Base-by-base conservation (phyloP, 2,113 vertebrate species). In the Panthera tigris region DNA sequence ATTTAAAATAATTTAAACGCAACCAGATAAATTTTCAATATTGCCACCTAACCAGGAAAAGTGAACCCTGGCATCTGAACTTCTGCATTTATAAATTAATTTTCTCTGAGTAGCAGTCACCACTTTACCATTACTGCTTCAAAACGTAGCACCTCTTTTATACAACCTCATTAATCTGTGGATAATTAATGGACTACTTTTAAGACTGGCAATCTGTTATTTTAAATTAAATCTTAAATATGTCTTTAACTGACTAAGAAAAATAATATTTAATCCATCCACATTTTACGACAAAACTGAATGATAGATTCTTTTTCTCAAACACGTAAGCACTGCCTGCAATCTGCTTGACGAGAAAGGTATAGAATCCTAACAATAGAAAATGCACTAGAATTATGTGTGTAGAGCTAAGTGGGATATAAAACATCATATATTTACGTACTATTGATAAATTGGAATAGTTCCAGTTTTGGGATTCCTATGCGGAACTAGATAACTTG, bases 241-340 rank as follows among this genome's bases (percentile, higher is more conserved):
- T 71, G 61, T 95, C 39, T 92, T 31, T 94, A 92, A 96, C 45
- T 69, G 39, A 74, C 33, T 92, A 65, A 66, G 10, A 29, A 25
- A 94, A 94, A 73, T 76, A 89, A 31, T 95, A 41, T 82, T 97
- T 82, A 93, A 79, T 73, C 91, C 39, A 73, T 27, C n/a, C 94
- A 52, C 7, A 48, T 66, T 94, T 91, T 97, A 31, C 91, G 39
- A 91, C n/a, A 95, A 93, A 95, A 89, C 27, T 90, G 48, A 57
- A 89, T 86, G 31, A 88, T 80, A 85, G 52, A 82, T 73, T 83
- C 41, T 89, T 66, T 7, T 76, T 66, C 66, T 94, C 36, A 84
- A 92, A 97, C 48, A 95, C 48, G 31, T 65, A 73, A 95, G 71
- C 13, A 85, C 4, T 88, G 45, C 27, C 63, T 78, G 13, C 73